phyloP scores from a whole-genome alignment of 2,888 invertebrate species.

The Eugnorisma glareosa region DNA sequence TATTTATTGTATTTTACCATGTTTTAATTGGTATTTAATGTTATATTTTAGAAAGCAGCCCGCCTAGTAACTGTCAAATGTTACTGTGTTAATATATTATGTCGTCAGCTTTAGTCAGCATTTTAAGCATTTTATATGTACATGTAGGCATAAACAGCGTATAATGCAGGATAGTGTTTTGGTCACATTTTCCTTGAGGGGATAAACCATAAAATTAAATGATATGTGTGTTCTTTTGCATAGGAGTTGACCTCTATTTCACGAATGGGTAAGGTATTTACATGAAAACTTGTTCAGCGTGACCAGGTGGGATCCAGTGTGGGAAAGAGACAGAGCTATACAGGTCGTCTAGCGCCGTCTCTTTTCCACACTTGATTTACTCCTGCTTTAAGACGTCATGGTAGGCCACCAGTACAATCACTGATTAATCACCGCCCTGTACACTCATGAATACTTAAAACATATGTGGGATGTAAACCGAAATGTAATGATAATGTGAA shows the following conservation, averaged over 20 bases:
- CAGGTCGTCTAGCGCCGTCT: too few relatives aligned
- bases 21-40: not conserved
- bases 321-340: too few relatives aligned
- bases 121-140: slow-evolving; percentile 4
- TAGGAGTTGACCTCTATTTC: not conserved
- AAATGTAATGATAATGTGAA: slow-evolving; percentile 5
- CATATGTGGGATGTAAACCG: not conserved
- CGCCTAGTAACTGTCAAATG: not conserved
- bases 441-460: not conserved
- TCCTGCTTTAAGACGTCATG: too few relatives aligned
- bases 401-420: not conserved
- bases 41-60: not conserved
- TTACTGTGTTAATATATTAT: not conserved
- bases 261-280: not conserved
- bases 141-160: slow-evolving; percentile 15
- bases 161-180: slow-evolving; percentile 15
- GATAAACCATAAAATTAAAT: too few relatives aligned
- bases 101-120: not conserved
- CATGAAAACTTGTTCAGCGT: not conserved
- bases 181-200: not conserved
- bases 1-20: not conserved
- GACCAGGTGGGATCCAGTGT: too few relatives aligned
- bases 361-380: too few relatives aligned
- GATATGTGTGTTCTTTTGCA: not conserved
- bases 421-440: slow-evolving; percentile 17